A percentile compares a stretch with the other conserved stretches of the same genome.
Conservation (phyloP, 2,888 invertebrate species). For the Endotricha flammealis region DNA sequence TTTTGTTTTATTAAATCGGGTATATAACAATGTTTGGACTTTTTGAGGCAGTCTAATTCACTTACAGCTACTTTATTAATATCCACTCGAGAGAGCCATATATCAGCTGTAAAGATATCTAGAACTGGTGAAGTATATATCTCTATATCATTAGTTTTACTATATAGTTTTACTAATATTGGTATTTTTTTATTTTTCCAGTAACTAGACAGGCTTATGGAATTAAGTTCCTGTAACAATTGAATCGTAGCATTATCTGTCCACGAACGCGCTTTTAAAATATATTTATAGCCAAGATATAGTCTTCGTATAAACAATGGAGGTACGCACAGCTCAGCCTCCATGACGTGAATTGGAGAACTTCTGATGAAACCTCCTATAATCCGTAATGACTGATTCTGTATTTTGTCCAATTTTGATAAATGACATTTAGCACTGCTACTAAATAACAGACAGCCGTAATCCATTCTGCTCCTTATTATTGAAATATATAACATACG, state of each 20-base stretch:
- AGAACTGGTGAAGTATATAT: too few species aligned
- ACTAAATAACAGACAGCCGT: not conserved
- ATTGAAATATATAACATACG: too few species aligned
- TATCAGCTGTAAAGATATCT: not conserved
- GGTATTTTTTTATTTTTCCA: conserved; percentile 6
- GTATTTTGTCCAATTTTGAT: not conserved
- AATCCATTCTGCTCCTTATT: conserved; percentile 2
- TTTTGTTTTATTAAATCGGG: too few species aligned
- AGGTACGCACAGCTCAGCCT: conserved; percentile 5
- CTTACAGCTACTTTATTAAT: conserved; percentile 2
- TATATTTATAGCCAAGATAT: conserved; percentile 5
- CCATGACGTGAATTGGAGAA: conserved; percentile 10
- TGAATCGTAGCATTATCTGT: too few species aligned
- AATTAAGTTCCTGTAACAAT: too few species aligned
- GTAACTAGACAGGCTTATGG: not conserved
- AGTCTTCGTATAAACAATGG: conserved; percentile 2
- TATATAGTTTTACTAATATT: not conserved
- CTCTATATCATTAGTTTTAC: not conserved
- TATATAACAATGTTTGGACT: not conserved
- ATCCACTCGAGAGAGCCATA: not conserved
- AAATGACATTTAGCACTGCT: not conserved
- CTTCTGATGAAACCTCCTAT: conserved; percentile 9
- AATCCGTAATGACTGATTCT: not conserved
- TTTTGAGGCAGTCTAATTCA: not conserved
- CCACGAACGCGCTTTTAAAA: not conserved